Conservation (phyloP, 2,113 vertebrate species). For the Chionis minor region DNA sequence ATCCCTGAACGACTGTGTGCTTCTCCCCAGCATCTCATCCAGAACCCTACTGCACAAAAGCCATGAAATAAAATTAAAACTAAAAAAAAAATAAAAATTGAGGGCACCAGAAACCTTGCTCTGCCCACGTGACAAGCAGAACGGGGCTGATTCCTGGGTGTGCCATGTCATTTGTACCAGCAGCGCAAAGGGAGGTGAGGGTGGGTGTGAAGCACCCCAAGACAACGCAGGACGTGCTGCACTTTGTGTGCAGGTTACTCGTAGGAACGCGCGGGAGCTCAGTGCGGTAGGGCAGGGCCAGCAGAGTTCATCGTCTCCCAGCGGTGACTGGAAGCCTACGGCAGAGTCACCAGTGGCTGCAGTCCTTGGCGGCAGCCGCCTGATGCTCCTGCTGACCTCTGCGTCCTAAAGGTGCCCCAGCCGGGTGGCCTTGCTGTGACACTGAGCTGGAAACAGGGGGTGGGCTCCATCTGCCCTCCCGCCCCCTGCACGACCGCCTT, state of each 20-base stretch:
- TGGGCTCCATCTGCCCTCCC: background rate
- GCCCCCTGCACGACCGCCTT: background rate
- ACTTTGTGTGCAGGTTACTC: background rate
- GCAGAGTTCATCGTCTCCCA: background rate
- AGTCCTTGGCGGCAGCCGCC: background rate
- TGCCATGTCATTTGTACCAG: background rate
- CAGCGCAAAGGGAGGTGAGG: background rate
- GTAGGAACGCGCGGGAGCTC: background rate
- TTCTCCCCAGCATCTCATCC: background rate
- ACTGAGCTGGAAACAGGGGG: background rate
- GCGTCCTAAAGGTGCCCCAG: background rate
- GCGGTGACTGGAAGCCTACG: fast-evolving
- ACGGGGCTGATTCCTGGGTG: background rate
- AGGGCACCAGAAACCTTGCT: background rate
- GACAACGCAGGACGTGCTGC: background rate
- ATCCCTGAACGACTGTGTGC: background rate
- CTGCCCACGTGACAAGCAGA: background rate
- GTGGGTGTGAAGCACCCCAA: background rate
- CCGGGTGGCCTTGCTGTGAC: background rate
- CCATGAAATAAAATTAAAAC: background rate
- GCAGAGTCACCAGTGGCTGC: background rate
- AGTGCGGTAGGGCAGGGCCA: background rate
- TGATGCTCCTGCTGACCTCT: background rate
- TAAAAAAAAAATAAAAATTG: background rate
- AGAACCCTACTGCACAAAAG: background rate